Base-by-base conservation (phyloP, 2,113 vertebrate species). In the Seriola aureovittata region DNA sequence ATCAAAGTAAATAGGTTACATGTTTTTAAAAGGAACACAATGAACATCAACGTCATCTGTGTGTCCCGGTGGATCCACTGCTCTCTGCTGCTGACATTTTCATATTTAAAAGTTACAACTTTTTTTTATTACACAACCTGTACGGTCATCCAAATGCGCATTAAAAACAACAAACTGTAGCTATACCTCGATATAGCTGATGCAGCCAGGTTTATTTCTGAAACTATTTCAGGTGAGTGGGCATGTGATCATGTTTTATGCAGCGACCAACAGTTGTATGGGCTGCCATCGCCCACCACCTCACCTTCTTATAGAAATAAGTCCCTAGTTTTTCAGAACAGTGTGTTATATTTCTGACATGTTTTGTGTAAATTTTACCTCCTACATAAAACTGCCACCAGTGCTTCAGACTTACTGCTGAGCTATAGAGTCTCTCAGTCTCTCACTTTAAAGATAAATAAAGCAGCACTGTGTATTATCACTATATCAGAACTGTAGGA, bases 251-350 rank as follows among this genome's bases (percentile, higher is more conserved):
- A 12, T 62, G 54, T 60, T 57, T 71, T 77, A 58, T 34, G 52
- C 23, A 50, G 32, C 64, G 52, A 78, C 62, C 78, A 81, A 84
- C 13, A 44, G 55, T 70, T 46, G 75, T 21, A 55, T 21, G 11
- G 23, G 58, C 71, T 78, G 72, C 55, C 66, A 34, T 62, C 84
- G 25, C 77, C 80, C 81, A 82, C 86, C 68, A 44, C 68, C 64
- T 68, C 57, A 12, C 10, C 70, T 67, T 34, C 69, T 54, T 70
- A 67, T 63, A 83, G 58, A 80, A 70, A 70, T 21, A 71, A 75
- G 58, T 13, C 58, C 11, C 11, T 3, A 12, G 66, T n/a, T 25
- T 65, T 76, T 2, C n/a, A 58, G 38, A 48, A 19, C 11, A 40
- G 44, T 57, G 5, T n/a, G 36, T 54, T 63, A 32, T 71, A 58